Conservation (phyloP, 1,140 invertebrate species). For the Cardiocondyla obscurior region DNA sequence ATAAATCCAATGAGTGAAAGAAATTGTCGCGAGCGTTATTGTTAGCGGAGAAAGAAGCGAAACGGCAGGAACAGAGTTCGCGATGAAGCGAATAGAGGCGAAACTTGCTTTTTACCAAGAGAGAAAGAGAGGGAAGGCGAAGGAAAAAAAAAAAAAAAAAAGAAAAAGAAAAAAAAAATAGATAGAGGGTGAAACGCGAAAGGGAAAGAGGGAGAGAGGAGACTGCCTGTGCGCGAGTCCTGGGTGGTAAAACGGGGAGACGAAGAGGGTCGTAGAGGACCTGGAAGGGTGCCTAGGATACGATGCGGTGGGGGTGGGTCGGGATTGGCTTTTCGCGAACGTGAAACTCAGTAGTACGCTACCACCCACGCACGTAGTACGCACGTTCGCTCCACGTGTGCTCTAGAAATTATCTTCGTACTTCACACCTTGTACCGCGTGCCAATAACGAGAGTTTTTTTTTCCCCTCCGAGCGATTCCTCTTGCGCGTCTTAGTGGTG, state of each 20-base stretch:
- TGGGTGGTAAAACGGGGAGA: slow-evolving; percentile 33
- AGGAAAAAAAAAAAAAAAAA: background rate
- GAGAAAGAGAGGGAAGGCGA: background rate
- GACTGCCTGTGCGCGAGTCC: slow-evolving; percentile 19
- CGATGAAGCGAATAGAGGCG: slow-evolving; percentile 56
- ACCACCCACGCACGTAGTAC: slow-evolving; percentile 83
- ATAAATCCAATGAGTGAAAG: slow-evolving; percentile 20
- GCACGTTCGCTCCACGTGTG: slow-evolving; percentile 78
- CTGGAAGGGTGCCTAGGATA: slow-evolving; percentile 52
- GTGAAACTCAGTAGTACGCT: slow-evolving; percentile 80
- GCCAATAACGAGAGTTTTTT: background rate
- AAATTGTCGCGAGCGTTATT: slow-evolving; percentile 38
- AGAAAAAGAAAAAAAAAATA: background rate
- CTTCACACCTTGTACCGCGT: background rate
- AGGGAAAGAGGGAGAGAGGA: background rate
- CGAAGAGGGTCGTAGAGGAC: slow-evolving; percentile 47
- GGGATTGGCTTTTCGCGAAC: slow-evolving; percentile 69
- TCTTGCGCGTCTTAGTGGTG: slow-evolving; percentile 19
- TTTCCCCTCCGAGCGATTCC: background rate
- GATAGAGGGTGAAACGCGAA: background rate
- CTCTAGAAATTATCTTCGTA: slow-evolving; percentile 25
- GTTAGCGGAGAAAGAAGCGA: slow-evolving; percentile 22
- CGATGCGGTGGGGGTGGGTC: slow-evolving; percentile 53
- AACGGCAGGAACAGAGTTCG: background rate
- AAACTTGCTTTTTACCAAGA: slow-evolving; percentile 62